Conservation (phyloP, 2,797 vertebrate species). For the Oceanodroma leucorhoa region DNA sequence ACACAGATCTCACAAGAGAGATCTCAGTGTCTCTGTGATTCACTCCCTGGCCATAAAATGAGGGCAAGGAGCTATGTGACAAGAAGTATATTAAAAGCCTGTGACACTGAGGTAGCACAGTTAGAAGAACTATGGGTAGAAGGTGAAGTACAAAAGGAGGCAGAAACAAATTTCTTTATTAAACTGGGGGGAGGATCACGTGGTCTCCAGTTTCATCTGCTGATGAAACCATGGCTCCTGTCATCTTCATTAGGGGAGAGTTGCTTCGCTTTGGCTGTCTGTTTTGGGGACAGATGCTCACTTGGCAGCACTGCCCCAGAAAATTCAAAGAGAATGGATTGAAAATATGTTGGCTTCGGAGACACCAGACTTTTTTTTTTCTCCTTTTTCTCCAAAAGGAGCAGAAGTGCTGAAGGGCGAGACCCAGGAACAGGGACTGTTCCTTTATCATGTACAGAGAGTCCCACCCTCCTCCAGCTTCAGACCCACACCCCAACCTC, state of each 20-base stretch:
- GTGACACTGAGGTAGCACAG: neutral
- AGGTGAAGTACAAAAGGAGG: neutral
- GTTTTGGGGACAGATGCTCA: neutral
- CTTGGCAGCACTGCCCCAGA: neutral
- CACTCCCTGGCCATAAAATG: neutral
- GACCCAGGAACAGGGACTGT: neutral
- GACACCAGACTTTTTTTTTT: neutral
- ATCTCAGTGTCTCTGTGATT: neutral
- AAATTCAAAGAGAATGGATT: neutral
- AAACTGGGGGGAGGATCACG: accelerated
- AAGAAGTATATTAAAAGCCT: neutral
- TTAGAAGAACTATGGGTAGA: accelerated
- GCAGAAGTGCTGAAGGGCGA: neutral
- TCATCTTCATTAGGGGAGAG: accelerated
- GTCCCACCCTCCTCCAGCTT: neutral
- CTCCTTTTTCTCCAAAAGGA: neutral
- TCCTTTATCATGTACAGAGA: neutral
- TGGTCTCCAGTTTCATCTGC: neutral
- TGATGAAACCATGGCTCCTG: neutral
- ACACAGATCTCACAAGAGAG: neutral
- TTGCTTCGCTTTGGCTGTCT: neutral
- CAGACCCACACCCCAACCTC: neutral
- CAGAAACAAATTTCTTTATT: neutral
- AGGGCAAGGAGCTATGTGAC: neutral
- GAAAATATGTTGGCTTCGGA: neutral